Percentiles rank a stretch among this genome's conserved stretches.
phyloP scores from a whole-genome alignment of 2,888 invertebrate genomes.

The Lamproptera curius region DNA sequence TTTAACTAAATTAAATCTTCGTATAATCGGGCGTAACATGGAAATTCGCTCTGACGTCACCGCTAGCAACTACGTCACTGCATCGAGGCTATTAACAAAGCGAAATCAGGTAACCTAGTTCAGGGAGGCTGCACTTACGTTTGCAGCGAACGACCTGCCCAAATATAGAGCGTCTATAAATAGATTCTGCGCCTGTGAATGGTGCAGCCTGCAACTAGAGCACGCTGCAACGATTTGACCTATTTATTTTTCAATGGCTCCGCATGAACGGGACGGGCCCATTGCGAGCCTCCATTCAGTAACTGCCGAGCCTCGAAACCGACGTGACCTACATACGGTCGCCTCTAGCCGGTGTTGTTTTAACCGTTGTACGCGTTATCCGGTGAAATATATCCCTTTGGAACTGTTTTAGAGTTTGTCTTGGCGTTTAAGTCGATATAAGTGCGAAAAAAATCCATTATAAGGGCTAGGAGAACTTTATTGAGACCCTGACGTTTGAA shows the following conservation, averaged over 20 bases:
- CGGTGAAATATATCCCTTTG: neutral
- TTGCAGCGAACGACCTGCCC: constrained; percentile 69
- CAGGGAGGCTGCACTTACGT: constrained; percentile 65
- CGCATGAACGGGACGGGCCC: constrained; percentile 70
- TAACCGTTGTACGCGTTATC: neutral
- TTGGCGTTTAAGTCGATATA: neutral
- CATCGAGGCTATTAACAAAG: constrained; percentile 56
- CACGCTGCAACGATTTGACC: constrained; percentile 75
- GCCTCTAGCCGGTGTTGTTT: constrained; percentile 16
- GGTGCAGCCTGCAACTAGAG: constrained; percentile 55
- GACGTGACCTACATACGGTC: constrained; percentile 53
- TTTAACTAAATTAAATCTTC: neutral
- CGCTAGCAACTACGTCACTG: constrained; percentile 57
- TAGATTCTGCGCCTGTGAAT: constrained; percentile 60
- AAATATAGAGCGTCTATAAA: constrained; percentile 73
- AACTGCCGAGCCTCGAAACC: constrained; percentile 62
- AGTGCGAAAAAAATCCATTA: constrained; percentile 17
- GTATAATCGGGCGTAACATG: constrained; percentile 3
- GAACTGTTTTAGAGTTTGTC: neutral
- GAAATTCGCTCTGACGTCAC: constrained; percentile 52
- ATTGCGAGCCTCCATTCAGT: constrained; percentile 70
- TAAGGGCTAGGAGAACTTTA: constrained; percentile 25
- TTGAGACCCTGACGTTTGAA: constrained; percentile 35
- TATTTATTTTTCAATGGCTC: constrained; percentile 75
- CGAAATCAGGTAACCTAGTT: constrained; percentile 74